Conservation (phyloP, 2,113 vertebrate species). For the Myocastor coypus region DNA sequence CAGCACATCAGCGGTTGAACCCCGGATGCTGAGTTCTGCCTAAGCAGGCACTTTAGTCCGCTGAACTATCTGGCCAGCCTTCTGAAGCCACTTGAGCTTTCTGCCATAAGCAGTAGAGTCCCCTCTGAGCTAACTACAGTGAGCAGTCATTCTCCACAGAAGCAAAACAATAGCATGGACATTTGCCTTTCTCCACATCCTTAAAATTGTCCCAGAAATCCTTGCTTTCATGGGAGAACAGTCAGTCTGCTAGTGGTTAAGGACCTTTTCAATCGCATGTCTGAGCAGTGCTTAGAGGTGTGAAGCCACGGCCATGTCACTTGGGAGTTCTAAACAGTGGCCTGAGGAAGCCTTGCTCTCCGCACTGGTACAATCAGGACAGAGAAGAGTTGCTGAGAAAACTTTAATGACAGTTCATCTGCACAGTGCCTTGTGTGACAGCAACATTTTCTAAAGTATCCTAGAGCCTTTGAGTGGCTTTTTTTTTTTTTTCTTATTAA, state of each 20-base stretch:
- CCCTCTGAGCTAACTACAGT: neutral
- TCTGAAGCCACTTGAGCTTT: neutral
- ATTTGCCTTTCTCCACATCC: neutral
- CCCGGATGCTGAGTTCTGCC: too few relatives aligned
- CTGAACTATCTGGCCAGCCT: too few relatives aligned
- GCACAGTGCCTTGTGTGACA: neutral
- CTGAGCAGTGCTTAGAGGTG: neutral
- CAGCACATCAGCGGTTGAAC: too few relatives aligned
- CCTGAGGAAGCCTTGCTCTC: neutral
- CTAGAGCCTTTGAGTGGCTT: neutral
- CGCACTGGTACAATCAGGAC: neutral
- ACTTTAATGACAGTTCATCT: neutral
- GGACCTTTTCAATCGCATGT: neutral
- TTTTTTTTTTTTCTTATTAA: neutral
- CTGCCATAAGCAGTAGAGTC: neutral
- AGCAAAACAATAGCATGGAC: neutral
- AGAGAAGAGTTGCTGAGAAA: neutral
- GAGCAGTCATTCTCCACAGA: neutral
- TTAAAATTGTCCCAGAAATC: neutral
- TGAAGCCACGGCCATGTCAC: neutral
- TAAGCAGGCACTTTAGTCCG: too few relatives aligned
- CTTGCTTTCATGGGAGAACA: neutral
- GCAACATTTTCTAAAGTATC: neutral
- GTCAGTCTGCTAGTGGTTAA: neutral
- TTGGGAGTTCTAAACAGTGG: neutral